Percentiles rank a stretch among this genome's conserved stretches.
phyloP scores from a whole-genome alignment of 2,797 vertebrate genomes.

The Acipenser transmontanus region DNA sequence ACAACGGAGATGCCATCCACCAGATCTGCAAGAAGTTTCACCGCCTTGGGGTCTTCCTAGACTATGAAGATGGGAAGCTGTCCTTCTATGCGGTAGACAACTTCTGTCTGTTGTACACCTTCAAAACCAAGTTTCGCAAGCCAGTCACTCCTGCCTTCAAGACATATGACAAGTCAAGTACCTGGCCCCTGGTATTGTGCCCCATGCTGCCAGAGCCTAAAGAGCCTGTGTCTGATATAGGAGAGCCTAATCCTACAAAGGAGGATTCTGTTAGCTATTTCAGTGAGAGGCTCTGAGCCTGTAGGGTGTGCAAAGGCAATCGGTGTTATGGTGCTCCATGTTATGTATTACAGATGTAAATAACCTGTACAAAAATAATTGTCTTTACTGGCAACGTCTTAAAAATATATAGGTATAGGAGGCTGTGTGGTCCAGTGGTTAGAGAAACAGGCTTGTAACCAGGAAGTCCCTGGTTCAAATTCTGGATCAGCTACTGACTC shows the following conservation, averaged over 20 bases:
- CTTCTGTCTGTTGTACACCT: conserved; percentile 10
- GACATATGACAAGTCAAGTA: background rate
- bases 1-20: conserved; percentile 6
- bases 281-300: background rate
- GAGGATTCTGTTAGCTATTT: background rate
- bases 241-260: background rate
- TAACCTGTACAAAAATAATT: no score
- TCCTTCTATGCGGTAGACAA: conserved; percentile 23
- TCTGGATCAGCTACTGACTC: no score
- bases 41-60: conserved; percentile 26
- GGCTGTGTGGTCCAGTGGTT: no score
- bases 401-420: no score
- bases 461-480: no score
- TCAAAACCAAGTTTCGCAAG: conserved; percentile 11
- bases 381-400: no score
- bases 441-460: no score
- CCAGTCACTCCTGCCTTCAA: conserved; percentile 19
- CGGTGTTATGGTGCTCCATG: no score
- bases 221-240: background rate
- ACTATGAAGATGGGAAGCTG: conserved; percentile 21
- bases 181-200: background rate
- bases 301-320: no score
- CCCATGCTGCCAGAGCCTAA: background rate
- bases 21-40: conserved; percentile 4
- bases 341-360: no score